Evolutionary conservation across 2,113 vertebrate species (phyloP).

Genomic region (Pyrgilauda ruficollis): DNA sequence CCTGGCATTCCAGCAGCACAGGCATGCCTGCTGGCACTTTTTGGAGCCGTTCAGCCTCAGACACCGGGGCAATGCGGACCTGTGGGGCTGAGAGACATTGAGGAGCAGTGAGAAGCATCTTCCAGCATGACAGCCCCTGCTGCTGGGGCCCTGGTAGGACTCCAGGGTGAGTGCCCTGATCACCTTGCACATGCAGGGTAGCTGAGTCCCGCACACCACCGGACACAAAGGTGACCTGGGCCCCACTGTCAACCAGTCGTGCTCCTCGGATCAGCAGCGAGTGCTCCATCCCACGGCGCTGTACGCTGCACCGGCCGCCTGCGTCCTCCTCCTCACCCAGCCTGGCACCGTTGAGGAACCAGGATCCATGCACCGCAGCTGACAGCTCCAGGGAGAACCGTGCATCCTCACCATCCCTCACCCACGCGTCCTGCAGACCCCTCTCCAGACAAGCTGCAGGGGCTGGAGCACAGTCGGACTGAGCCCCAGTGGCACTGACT

Average conservation of each 20-base stretch:
- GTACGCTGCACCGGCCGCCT: slow-evolving; percentile 70
- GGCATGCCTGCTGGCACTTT: slow-evolving; percentile 54
- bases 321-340: slow-evolving; percentile 71
- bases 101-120: not conserved
- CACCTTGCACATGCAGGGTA: slow-evolving; percentile 88
- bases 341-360: slow-evolving; percentile 84
- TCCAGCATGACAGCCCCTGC: not conserved
- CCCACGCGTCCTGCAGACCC: slow-evolving; percentile 81
- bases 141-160: not conserved
- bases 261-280: slow-evolving; percentile 79
- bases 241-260: slow-evolving; percentile 78
- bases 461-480: slow-evolving; percentile 61
- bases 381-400: slow-evolving; percentile 88
- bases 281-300: slow-evolving; percentile 77
- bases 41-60: not conserved
- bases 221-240: slow-evolving; percentile 86
- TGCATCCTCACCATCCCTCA: slow-evolving; percentile 81
- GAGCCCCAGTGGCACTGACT: not conserved
- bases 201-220: slow-evolving; percentile 83
- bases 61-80: not conserved
- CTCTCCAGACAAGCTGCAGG: slow-evolving; percentile 86
- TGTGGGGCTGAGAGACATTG: not conserved
- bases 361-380: slow-evolving; percentile 80
- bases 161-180: not conserved
- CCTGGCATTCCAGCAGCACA: slow-evolving; percentile 89